Evolutionary conservation across 2,888 invertebrate species (phyloP).

Genomic region (Lithophane semibrunnea): DNA sequence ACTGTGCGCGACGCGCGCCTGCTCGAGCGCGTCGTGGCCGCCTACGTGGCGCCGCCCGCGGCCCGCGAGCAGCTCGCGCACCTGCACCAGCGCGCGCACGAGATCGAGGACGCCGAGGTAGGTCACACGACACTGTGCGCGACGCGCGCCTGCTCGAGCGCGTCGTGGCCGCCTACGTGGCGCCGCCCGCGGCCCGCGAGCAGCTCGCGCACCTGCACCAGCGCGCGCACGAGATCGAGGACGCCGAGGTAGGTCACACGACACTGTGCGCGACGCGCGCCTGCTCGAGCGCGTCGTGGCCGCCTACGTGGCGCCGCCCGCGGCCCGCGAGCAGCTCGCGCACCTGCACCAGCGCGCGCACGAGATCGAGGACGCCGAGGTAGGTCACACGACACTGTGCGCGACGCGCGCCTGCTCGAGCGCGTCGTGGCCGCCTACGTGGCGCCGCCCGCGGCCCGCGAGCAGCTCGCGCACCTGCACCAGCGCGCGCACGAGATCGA

Average conservation of each 20-base stretch:
- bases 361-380: constrained; percentile 67
- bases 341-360: constrained; percentile 53
- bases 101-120: too few relatives aligned
- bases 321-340: constrained; percentile 60
- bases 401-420: constrained; percentile 93
- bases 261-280: constrained; percentile 89
- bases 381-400: constrained; percentile 71
- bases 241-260: constrained; percentile 75
- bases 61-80: constrained; percentile 50
- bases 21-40: constrained; percentile 86
- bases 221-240: constrained; percentile 59
- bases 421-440: constrained; percentile 52
- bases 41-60: constrained; percentile 63
- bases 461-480: constrained; percentile 41
- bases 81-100: too few relatives aligned
- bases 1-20: constrained; percentile 69
- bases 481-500: too few relatives aligned
- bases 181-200: constrained; percentile 64
- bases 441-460: constrained; percentile 65
- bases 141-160: constrained; percentile 21
- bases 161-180: constrained; percentile 89
- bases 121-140: too few relatives aligned
- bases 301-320: constrained; percentile 80
- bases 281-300: constrained; percentile 83
- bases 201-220: constrained; percentile 63